phyloP scores from a whole-genome alignment of 2,888 invertebrate genomes.

The Athalia cordata region DNA sequence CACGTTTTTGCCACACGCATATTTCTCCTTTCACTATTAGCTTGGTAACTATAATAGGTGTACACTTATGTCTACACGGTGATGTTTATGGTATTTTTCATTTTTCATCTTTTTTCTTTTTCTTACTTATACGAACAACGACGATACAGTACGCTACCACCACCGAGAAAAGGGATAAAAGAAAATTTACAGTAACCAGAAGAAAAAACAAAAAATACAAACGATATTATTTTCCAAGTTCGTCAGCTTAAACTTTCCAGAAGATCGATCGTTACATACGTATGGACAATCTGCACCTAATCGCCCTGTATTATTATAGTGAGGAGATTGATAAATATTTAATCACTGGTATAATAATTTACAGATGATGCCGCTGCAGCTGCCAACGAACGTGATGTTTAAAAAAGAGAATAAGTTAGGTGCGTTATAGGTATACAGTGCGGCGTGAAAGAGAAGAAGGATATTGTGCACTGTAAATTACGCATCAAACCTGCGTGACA shows the following conservation, averaged over 20 bases:
- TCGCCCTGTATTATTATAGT: too few species aligned
- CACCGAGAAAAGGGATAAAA: background rate
- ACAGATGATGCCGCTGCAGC: too few species aligned
- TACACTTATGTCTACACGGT: background rate
- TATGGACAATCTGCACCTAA: background rate
- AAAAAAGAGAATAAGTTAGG: too few species aligned
- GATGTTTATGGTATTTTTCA: too few species aligned
- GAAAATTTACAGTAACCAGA: background rate
- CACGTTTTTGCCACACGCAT: constrained; percentile 33
- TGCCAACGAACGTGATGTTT: too few species aligned
- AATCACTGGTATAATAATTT: background rate
- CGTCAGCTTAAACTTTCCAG: constrained; percentile 17
- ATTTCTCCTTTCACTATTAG: constrained; percentile 36
- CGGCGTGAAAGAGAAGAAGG: too few species aligned
- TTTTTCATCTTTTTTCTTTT: background rate
- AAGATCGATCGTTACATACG: background rate
- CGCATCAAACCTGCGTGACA: constrained; percentile 5
- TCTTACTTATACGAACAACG: constrained; percentile 25
- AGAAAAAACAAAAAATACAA: background rate
- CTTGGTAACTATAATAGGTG: constrained; percentile 16
- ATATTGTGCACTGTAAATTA: constrained; percentile 9
- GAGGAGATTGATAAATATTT: background rate
- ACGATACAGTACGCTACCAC: background rate
- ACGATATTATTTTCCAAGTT: constrained; percentile 11
- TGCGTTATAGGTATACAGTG: too few species aligned